Evolutionary conservation across 2,888 invertebrate species (phyloP), one percentile per base, ranked within the genome.

Genomic region (Drosophila limbata): DNA sequence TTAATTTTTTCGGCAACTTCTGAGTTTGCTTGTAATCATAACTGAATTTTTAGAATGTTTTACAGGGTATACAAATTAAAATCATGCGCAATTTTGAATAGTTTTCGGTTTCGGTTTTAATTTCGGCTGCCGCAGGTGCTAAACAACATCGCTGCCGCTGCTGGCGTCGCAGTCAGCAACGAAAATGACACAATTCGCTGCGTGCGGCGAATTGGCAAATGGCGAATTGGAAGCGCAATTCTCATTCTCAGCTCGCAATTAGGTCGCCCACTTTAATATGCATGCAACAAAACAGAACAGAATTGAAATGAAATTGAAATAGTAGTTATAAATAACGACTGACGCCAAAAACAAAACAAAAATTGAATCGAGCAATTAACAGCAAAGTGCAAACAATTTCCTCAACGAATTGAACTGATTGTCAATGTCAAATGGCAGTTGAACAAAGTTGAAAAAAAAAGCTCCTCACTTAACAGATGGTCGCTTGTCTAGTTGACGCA

Each of bases 261-360:
- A 78, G 85, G 83, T 85, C 76, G 76, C 70, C 65, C 90, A 84
- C 86, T 89, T 79, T 71, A 71, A 82, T 79, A 72, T 81, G 79
- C 77, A 78, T 73, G 78, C 73, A 73, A 69, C 39, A 25, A 11
- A 13, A 35, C 21, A 42, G 21, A 25, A 42, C 9, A 15, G 70
- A 78, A 73, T 72, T 76, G 71, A 71, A 72, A 73, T 77, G 51
- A 63, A 76, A 65, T 60, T 60, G 59, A 76, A 79, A 73, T 56
- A 61, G 79, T 63, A 61, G 77, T 63, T 85, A 74, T 77, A 84
- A 81, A 76, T 75, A 86, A 71, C 57, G 25, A 62, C 66, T 82
- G 79, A 79, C 76, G 82, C 48, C 52, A 40, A 70, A 78, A 78
- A 45, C 17, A 40, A 57, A 2, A 39, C 50, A 61, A 60, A 37